phyloP scores from a whole-genome alignment of 2,113 vertebrate species.

The Oreocharis arfaki region DNA sequence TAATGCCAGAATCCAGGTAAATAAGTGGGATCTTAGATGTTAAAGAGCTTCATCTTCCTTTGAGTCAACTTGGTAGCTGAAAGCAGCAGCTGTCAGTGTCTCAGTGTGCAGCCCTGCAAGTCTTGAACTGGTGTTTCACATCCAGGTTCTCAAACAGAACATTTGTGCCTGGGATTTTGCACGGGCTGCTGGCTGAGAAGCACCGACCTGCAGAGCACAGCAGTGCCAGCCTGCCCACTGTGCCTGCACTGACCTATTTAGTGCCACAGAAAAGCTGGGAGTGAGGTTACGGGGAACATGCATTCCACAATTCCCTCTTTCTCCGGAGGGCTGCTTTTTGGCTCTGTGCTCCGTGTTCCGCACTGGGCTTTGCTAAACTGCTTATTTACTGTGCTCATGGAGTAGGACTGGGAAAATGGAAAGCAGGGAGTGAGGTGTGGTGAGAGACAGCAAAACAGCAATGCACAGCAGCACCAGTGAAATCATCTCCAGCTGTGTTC shows the following conservation, averaged over 20 bases:
- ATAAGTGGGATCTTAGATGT: background rate
- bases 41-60: background rate
- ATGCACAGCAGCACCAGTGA: background rate
- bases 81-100: background rate
- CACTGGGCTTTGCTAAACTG: background rate
- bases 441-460: background rate
- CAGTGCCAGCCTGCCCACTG: background rate
- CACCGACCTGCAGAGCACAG: background rate
- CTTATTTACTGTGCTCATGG: background rate
- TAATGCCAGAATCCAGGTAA: background rate
- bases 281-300: background rate
- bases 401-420: background rate
- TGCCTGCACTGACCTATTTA: constrained; percentile 18
- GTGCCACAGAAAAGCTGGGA: background rate
- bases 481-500: background rate
- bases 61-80: background rate
- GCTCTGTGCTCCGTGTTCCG: background rate
- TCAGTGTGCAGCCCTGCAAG: background rate
- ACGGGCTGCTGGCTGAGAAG: background rate
- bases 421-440: background rate
- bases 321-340: background rate
- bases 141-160: background rate
- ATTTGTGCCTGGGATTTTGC: background rate
- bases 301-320: background rate
- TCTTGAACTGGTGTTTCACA: background rate